Evolutionary conservation across 2,797 vertebrate genomes (phyloP), one percentile per base, ranked within the genome.

Genomic region (Darevskia mixta): DNA sequence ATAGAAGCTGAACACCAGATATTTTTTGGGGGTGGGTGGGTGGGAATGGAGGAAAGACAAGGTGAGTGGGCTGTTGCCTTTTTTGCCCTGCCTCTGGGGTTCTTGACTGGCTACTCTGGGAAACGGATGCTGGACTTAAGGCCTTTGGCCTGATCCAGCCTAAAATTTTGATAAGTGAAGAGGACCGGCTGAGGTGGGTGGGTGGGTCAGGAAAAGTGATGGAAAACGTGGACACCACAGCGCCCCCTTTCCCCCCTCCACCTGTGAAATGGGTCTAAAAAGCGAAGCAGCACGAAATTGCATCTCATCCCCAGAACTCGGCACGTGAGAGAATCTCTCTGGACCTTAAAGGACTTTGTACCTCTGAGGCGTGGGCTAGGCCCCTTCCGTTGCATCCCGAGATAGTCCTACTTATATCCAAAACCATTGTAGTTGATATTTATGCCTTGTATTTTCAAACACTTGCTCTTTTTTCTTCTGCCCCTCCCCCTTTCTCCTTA

Each of bases 401-500:
- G 13, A 3, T 82, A 75, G 17, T 5, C 32, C 55, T 35, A n/a
- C 45, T 72, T 81, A 9, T 87, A 80, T 73, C 27, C 61, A 83
- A 79, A 80, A 58, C 49, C 55, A 41, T 43, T 32, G 55, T 87
- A 87, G 69, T n/a, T 6, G 27, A 43, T 82, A 82, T 82, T 82
- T 87, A 87, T 86, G 80, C 35, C 9, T 7, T 64, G 76, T 79
- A 69, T 87, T 87, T 72, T 81, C 32, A 64, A 81, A 75, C 27
- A 35, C 32, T 73, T n/a, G 27, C 64, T 32, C 71, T 18, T 15
- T 66, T 6, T 20, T 25, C 15, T 8, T 29, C n/a, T 20, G 8
- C 18, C 18, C 45, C 8, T 41, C 8, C 8, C 5, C 29, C 15
- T 13, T 13, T 18, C 23, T 29, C 71, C 25, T 15, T 11, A 1